Evolutionary conservation across 2,888 invertebrate species (phyloP).

Genomic region (Agrotis segetum): DNA sequence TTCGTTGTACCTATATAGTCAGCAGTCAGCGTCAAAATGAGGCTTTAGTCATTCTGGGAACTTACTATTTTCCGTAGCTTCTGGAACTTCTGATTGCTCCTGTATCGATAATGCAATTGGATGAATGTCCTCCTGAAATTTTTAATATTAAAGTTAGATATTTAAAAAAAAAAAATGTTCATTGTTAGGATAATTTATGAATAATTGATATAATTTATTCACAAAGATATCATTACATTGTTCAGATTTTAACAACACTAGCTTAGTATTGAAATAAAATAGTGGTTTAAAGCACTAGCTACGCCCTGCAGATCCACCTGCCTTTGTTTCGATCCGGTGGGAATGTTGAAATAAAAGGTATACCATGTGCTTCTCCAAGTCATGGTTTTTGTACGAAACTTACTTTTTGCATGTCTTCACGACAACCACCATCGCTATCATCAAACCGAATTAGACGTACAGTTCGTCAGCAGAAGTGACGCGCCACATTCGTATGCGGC

Average conservation of each 20-base stretch:
- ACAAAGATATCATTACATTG: too few species aligned
- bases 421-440: too few species aligned
- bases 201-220: too few species aligned
- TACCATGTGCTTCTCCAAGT: background rate
- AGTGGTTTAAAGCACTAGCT: background rate
- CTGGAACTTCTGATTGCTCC: conserved; percentile 1
- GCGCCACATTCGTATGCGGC: too few species aligned
- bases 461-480: too few species aligned
- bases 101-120: background rate
- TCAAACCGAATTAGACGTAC: too few species aligned
- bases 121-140: conserved; percentile 6
- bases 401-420: too few species aligned
- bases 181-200: too few species aligned
- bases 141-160: conserved; percentile 5
- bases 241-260: too few species aligned
- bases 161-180: background rate
- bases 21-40: too few species aligned
- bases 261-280: background rate
- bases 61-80: conserved; percentile 9
- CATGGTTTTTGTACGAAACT: too few species aligned
- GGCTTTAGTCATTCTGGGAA: conserved; percentile 5
- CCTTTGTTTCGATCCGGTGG: background rate
- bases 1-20: too few species aligned
- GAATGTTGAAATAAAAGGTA: background rate
- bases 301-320: background rate